Base-by-base conservation (phyloP, 2,113 vertebrate genomes). In the Labeo catla region DNA sequence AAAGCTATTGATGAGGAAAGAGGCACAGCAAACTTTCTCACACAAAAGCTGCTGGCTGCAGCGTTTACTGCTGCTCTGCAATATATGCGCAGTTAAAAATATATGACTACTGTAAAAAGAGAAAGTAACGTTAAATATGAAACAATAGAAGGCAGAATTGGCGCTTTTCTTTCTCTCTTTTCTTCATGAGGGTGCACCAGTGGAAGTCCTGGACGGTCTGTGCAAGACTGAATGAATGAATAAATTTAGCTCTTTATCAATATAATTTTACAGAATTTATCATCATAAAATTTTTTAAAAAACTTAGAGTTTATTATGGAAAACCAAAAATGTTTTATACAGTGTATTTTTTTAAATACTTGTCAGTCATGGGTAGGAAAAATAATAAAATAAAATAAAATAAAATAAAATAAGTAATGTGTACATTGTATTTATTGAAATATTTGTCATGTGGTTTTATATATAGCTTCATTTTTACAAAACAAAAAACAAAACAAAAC, bases 1-100 rank as follows among this genome's bases (percentile, higher is more conserved):
- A 23, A 49, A 87, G 43, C 15, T 85, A 89, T 87, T 89, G 87
- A 91, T 83, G 63, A 86, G 49, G 57, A 12, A 50, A 83, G 65
- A 59, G 77, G 10, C n/a, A 81, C 36, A 65, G 39, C 59, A 63
- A 81, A 45, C 59, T 15, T 77, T 50, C 78, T 23, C 36, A 28
- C 6, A 81, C 21, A 65, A 66, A 66, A 49, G 21, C 36, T 61
- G 21, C 23, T 28, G 47, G 73, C 23, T 7, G 19, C 57, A 61
- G 57, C 21, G 21, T 61, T 68, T 68, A 54, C 28, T 0, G 47
- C 7, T 80, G n/a, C 61, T 66, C 45, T 49, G 57, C 11, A 65
- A 65, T 49, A 45, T 45, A 13, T 49, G 59, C 0, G 0, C 21
- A 45, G 19, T 65, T 81, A 49, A 65, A 81, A 19, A 65, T 34